Conservation (phyloP, 2,113 vertebrate species). For the Mus spicilegus region DNA sequence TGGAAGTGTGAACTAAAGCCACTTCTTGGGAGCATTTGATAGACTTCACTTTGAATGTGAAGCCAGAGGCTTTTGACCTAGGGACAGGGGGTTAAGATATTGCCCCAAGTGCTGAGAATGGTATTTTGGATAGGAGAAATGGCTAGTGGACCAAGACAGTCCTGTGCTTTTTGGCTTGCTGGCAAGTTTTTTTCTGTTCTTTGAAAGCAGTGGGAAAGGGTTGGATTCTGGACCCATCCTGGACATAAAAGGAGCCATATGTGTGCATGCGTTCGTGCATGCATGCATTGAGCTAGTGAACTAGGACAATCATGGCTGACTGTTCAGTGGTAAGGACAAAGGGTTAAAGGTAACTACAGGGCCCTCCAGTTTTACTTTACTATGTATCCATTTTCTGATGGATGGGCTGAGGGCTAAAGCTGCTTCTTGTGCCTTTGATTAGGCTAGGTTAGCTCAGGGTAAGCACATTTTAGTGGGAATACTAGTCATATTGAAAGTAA, state of each 20-base stretch:
- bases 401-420: conserved; percentile 54
- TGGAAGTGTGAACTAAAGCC: background rate
- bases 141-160: background rate
- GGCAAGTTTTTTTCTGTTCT: background rate
- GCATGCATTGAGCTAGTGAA: conserved; percentile 31
- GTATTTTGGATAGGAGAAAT: background rate
- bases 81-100: background rate
- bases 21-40: background rate
- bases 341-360: background rate
- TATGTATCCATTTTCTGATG: conserved; percentile 56
- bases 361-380: conserved; percentile 6
- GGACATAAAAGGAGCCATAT: background rate
- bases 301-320: conserved; percentile 31
- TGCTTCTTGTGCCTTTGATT: conserved; percentile 45
- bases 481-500: background rate
- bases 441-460: conserved; percentile 61
- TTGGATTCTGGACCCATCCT: conserved; percentile 29
- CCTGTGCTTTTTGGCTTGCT: background rate
- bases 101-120: background rate
- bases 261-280: background rate
- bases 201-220: background rate
- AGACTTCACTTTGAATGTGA: background rate
- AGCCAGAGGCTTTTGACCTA: background rate
- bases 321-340: conserved; percentile 41
- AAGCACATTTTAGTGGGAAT: conserved; percentile 61